Conservation (phyloP, 1,140 invertebrate genomes). For the Parapsyche elsis region DNA sequence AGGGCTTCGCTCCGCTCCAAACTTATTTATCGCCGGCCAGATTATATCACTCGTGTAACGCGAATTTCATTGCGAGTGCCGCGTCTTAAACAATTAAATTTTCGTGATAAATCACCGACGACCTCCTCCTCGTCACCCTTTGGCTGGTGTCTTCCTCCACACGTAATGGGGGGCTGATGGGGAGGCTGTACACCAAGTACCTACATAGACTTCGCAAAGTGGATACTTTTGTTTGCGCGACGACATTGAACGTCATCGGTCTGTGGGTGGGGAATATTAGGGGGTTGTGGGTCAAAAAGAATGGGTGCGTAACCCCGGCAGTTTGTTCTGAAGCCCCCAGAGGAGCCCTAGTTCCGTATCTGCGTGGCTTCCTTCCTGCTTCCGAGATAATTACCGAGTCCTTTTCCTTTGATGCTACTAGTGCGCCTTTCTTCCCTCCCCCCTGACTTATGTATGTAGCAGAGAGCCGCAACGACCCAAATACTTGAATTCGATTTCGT, state of each 20-base stretch:
- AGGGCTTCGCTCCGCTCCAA: conserved; percentile 7
- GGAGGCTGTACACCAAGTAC: background rate
- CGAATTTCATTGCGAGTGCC: conserved; percentile 40
- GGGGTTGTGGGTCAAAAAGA: too few species aligned
- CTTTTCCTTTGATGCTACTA: conserved; percentile 6
- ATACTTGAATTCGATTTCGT: conserved; percentile 20
- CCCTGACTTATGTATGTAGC: conserved; percentile 1
- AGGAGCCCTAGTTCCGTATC: conserved; percentile 11
- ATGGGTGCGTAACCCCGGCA: background rate
- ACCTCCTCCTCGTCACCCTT: background rate
- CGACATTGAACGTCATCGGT: conserved; percentile 5
- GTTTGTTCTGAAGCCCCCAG: background rate
- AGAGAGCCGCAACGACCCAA: background rate
- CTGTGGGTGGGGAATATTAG: background rate
- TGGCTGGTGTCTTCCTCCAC: background rate
- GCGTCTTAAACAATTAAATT: conserved; percentile 43
- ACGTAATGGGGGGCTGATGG: background rate
- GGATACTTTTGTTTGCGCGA: background rate
- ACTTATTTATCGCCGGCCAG: conserved; percentile 36
- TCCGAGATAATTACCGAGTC: conserved; percentile 39
- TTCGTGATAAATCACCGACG: conserved; percentile 37
- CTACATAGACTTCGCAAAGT: background rate
- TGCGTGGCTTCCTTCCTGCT: conserved; percentile 32
- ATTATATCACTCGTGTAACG: conserved; percentile 43
- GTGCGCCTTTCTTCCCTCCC: background rate